Percentiles rank a stretch among this genome's conserved stretches.
phyloP scores from a whole-genome alignment of 37 sponge, comb jelly and placozoan species.

The Spongilla lacustris region DNA sequence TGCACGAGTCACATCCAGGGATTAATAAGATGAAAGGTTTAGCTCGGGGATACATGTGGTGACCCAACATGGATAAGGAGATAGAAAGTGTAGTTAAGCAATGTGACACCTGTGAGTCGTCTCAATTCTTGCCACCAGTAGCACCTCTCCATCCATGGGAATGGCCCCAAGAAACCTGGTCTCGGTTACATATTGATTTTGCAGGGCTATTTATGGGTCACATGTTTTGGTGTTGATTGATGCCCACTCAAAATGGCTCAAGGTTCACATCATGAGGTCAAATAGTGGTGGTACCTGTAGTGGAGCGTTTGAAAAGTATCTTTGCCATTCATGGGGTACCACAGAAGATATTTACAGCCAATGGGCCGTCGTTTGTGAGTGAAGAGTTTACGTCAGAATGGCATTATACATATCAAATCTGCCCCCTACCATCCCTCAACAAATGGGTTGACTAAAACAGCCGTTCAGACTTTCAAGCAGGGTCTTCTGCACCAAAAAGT shows the following conservation, averaged over 20 bases:
- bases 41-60: conserved; percentile 10
- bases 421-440: conserved; percentile 30
- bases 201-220: not conserved
- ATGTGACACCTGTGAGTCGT: not conserved
- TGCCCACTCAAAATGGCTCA: conserved; percentile 30
- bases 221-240: conserved; percentile 11
- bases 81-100: not conserved
- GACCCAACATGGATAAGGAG: conserved; percentile 1
- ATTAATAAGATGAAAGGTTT: conserved; percentile 13
- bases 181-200: not conserved
- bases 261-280: not conserved
- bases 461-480: conserved; percentile 33
- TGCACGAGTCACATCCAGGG: conserved; percentile 29
- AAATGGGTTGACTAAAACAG: conserved; percentile 43
- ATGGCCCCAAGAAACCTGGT: not conserved
- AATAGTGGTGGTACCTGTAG: not conserved
- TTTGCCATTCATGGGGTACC: conserved; percentile 46
- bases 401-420: conserved; percentile 30
- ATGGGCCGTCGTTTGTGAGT: conserved; percentile 42
- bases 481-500: conserved; percentile 5
- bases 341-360: conserved; percentile 39
- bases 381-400: conserved; percentile 23
- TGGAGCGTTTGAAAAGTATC: conserved; percentile 11
- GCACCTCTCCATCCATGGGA: conserved; percentile 1
- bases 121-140: not conserved